phyloP scores from a whole-genome alignment of 2,113 vertebrate genomes.

The Urocynchramus pylzowi region DNA sequence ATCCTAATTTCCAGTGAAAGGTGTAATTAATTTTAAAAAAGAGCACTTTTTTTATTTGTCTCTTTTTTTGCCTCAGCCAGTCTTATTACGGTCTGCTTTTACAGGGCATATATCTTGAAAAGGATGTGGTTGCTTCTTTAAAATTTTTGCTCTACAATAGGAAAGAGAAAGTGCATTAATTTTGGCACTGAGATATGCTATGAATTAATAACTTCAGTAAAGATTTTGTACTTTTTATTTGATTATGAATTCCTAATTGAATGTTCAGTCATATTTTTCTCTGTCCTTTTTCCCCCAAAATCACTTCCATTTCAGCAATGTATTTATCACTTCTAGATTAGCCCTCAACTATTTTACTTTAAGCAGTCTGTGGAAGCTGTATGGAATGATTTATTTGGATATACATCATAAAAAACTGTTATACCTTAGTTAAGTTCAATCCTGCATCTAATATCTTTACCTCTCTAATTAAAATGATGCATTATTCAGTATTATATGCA shows the following conservation, averaged over 20 bases:
- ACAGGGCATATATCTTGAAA: background rate
- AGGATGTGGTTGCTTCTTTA: background rate
- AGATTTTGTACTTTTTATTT: background rate
- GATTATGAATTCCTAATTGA: background rate
- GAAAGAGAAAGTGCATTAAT: background rate
- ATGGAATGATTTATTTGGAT: background rate
- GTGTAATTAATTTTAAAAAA: background rate
- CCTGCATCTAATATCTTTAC: background rate
- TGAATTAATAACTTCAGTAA: background rate
- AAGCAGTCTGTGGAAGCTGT: background rate
- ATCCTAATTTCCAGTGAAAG: background rate
- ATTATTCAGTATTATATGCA: background rate
- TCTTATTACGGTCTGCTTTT: background rate
- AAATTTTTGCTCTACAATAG: background rate
- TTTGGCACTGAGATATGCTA: background rate
- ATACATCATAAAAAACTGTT: background rate
- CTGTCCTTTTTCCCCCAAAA: background rate
- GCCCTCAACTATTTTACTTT: background rate
- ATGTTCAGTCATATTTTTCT: background rate
- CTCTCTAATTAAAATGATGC: background rate
- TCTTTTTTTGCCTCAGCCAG: background rate
- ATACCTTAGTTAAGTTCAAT: background rate
- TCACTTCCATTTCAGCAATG: background rate
- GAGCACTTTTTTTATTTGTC: fast-evolving
- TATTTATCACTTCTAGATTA: background rate